Evolutionary conservation across 2,113 vertebrate genomes (phyloP), one percentile per base, ranked within the genome.

Genomic region (Pseudolaguvia tuberculata): DNA sequence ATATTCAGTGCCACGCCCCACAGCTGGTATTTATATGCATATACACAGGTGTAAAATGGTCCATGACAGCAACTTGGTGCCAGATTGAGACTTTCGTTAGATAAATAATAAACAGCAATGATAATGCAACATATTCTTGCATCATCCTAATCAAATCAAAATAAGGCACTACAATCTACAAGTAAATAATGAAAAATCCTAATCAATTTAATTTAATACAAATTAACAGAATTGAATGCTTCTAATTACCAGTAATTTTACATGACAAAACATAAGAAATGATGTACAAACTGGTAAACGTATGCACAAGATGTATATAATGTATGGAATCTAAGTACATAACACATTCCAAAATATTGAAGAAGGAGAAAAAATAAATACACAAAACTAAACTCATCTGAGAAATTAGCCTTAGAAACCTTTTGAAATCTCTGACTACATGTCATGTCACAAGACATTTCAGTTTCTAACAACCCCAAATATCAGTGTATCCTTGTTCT

Each of bases 1-100:
- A 48, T 66, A 7, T 56, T 11, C 63, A 1, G 21, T 53, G 73
- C 80, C 77, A 79, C 77, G 51, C 73, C 80, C 73, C 77, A 2
- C 68, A 20, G 25, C 13, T 25, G 53, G 14, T 61, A 31, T 15
- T 55, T n/a, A 35, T 35, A 35, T 35, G 31, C 45, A 39, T 27
- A 48, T 39, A 21, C 47, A 67, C 62, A 31, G 39, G 47, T 63
- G 69, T 20, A n/a, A 70, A 56, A 42, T 25, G 4, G 15, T 42
- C n/a, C 27, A 70, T 39, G 13, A 70, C 14, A 56, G n/a, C 31
- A 42, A 42, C 31, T 52, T 51, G 10, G 18, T n/a, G 20, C 50
- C 29, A 53, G 35, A 15, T 27, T 39, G 2, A 47, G 2, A 6
- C 20, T 23, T 45, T 63, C 7, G 15, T 45, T 59, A 17, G 15